Conservation (phyloP, 2,888 invertebrate species). For the Tachina grossa region DNA sequence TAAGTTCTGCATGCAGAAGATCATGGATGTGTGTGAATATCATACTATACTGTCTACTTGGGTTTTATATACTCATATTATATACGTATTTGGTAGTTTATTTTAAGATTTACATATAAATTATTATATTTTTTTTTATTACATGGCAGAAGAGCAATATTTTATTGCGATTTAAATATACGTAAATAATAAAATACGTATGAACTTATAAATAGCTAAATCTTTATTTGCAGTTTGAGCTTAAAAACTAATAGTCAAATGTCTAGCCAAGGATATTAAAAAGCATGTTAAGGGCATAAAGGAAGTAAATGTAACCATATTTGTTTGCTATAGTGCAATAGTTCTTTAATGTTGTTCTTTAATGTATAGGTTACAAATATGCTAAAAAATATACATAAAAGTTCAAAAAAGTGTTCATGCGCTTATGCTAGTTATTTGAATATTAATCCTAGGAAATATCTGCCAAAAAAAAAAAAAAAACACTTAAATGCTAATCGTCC, state of each 20-base stretch:
- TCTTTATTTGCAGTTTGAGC: conserved; percentile 8
- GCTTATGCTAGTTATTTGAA: too few species aligned
- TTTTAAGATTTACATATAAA: conserved; percentile 61
- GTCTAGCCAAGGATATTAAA: conserved; percentile 63
- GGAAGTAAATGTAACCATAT: conserved; percentile 34
- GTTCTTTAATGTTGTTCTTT: too few species aligned
- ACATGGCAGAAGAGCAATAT: conserved; percentile 9
- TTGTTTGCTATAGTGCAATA: background rate
- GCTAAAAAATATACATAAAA: too few species aligned
- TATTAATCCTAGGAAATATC: too few species aligned
- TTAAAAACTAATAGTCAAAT: conserved; percentile 37
- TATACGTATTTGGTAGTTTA: conserved; percentile 29
- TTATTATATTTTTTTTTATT: conserved; percentile 36
- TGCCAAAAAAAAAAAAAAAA: too few species aligned
- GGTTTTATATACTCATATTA: background rate
- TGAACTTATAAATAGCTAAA: conserved; percentile 16
- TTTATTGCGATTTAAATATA: conserved; percentile 19
- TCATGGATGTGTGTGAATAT: background rate
- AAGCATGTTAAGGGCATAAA: conserved; percentile 43
- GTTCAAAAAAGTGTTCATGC: too few species aligned
- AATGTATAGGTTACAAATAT: too few species aligned
- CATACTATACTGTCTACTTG: background rate
- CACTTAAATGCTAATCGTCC: too few species aligned
- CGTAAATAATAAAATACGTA: conserved; percentile 4
- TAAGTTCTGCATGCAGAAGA: background rate